A percentile compares a stretch with the other conserved stretches of the same genome.
Conservation (phyloP, 2,797 vertebrate genomes). For the Silurus aristotelis region DNA sequence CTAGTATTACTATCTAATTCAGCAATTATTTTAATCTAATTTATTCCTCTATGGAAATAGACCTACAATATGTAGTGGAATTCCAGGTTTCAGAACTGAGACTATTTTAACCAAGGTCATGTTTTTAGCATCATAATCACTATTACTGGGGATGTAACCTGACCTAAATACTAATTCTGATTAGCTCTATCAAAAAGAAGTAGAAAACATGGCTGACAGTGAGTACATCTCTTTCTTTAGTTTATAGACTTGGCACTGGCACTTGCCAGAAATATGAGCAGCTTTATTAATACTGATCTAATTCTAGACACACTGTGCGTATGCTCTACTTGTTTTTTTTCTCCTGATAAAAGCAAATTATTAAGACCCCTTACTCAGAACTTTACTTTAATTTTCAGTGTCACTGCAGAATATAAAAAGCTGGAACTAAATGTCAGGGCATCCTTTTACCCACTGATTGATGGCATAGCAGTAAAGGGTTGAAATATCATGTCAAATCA, state of each 20-base stretch:
- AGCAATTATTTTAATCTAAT: not conserved
- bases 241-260: conserved; percentile 43
- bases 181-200: conserved; percentile 19
- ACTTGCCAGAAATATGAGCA: conserved; percentile 45
- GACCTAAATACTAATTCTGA: conserved; percentile 26
- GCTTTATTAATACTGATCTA: conserved; percentile 20
- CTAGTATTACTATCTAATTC: conserved; percentile 16
- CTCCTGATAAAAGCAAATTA: conserved; percentile 34
- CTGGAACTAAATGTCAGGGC: conserved; percentile 54
- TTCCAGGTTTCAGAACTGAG: not conserved
- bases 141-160: conserved; percentile 6
- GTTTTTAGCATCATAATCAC: conserved; percentile 40
- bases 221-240: conserved; percentile 43
- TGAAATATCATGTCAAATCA: conserved; percentile 66
- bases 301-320: conserved; percentile 19
- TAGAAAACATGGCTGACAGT: conserved; percentile 21
- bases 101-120: not conserved
- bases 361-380: conserved; percentile 26
- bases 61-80: not conserved
- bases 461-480: conserved; percentile 57
- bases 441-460: conserved; percentile 64
- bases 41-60: not conserved
- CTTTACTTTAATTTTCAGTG: conserved; percentile 55
- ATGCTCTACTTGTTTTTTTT: conserved; percentile 38
- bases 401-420: conserved; percentile 65